Evolutionary conservation across 2,797 vertebrate species (phyloP).

Genomic region (Pampus argenteus): DNA sequence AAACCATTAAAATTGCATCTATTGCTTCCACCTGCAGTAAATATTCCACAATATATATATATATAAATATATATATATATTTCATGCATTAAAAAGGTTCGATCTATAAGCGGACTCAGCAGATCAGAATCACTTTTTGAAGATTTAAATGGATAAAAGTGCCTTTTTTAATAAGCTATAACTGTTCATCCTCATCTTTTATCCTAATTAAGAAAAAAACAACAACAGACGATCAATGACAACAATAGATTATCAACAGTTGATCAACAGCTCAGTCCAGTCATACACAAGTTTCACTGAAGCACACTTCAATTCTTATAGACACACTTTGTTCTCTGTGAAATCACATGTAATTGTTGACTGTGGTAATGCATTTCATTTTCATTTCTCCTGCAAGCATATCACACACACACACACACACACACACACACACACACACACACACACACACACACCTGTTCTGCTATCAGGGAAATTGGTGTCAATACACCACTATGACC

Average conservation of each 20-base stretch:
- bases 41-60: no score
- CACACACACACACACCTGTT: constrained; percentile 4
- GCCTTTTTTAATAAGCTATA: no score
- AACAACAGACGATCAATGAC: not conserved
- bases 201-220: no score
- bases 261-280: not conserved
- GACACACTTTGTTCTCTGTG: not conserved
- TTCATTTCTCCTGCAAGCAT: not conserved
- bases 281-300: not conserved
- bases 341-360: constrained; percentile 11
- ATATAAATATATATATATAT: no score
- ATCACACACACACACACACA: constrained; percentile 12
- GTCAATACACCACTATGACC: constrained; percentile 38
- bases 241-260: not conserved
- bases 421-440: not conserved
- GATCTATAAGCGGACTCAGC: not conserved
- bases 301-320: not conserved
- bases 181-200: no score
- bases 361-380: not conserved
- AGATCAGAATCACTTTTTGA: not conserved
- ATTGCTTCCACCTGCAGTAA: no score
- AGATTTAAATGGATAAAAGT: not conserved
- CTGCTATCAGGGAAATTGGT: constrained; percentile 41
- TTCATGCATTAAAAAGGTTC: not conserved
- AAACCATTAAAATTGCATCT: no score